Evolutionary conservation across 2,113 vertebrate species (phyloP), one percentile per base, ranked within the genome.

Genomic region (Chaetops frenatus): DNA sequence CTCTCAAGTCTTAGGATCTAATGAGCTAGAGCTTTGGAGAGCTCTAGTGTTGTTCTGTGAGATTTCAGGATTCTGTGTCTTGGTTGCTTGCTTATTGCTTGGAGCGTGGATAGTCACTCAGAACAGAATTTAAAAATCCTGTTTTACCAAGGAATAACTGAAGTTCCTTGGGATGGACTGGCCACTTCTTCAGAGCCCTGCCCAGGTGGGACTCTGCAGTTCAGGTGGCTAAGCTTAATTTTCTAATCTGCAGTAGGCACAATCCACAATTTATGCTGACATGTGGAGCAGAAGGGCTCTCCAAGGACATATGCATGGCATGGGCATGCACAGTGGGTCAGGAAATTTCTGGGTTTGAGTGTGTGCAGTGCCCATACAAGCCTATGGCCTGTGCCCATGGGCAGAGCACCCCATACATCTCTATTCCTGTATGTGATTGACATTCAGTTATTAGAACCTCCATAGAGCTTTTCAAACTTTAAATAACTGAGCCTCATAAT

Each of bases 391-490:
- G 38, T 38, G 42, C 35, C 76, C 5, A 0, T 0, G 0, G 48
- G 58, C 78, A 85, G 54, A 42, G 61, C 45, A 44, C 80, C 60
- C 60, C 0, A 10, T 23, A 74, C 36, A 36, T 84, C 81, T 87
- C 57, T 82, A n/a, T 88, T 94, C 44, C 47, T 85, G 35, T 60
- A 29, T 1, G 0, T 90, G 86, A 94, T 18, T 94, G 91, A 84
- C 58, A 92, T 81, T 73, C 82, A 74, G 64, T 86, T 94, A 95
- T 93, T 96, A 95, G 76, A 95, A 60, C 82, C 90, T 92, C 93
- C 90, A 88, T 2, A 70, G 95, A 93, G 93, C 93, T 96, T 96
- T 96, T 93, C 79, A 96, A 97, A 88, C 72, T 82, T 97, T 97
- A 97, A 97, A 95, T 97, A 96, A 96, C 90, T 50, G 56, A 90